Percentiles rank a stretch among this genome's conserved stretches.
phyloP scores from a whole-genome alignment of 2,888 invertebrate species.

The Trimorus sp. region DNA sequence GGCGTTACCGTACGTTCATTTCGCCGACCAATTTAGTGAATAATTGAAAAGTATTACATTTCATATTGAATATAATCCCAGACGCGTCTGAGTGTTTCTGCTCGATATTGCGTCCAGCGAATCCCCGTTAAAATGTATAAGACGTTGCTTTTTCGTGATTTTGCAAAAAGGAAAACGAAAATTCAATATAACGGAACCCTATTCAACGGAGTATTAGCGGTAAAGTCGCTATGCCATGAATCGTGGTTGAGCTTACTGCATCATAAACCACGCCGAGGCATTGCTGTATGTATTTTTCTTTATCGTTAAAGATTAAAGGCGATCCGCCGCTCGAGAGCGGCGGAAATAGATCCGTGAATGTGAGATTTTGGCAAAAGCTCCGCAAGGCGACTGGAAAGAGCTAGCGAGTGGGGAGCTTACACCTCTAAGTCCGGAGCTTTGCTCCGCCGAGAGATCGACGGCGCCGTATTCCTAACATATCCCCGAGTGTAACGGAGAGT shows the following conservation, averaged over 20 bases:
- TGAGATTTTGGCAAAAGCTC: conserved; percentile 73
- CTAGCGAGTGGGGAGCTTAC: conserved; percentile 74
- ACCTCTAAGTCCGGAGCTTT: conserved; percentile 76
- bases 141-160: conserved; percentile 38
- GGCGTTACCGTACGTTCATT: no score
- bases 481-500: conserved; percentile 68
- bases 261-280: conserved; percentile 56
- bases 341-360: conserved; percentile 71
- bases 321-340: conserved; percentile 64
- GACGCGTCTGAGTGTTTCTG: conserved; percentile 22
- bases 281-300: conserved; percentile 61
- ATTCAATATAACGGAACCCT: conserved; percentile 59
- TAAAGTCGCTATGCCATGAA: conserved; percentile 51
- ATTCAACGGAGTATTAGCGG: conserved; percentile 57
- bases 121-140: conserved; percentile 51
- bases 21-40: not conserved
- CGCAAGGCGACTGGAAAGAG: conserved; percentile 68
- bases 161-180: conserved; percentile 53
- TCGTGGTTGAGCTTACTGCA: conserved; percentile 53
- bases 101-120: conserved; percentile 50
- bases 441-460: conserved; percentile 76
- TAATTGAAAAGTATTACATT: conserved; percentile 28
- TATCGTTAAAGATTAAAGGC: conserved; percentile 66
- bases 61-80: conserved; percentile 45
- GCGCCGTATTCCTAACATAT: conserved; percentile 74